Evolutionary conservation across 2,888 invertebrate genomes (phyloP), one percentile per base, ranked within the genome.

Genomic region (Clistopyga incitator): DNA sequence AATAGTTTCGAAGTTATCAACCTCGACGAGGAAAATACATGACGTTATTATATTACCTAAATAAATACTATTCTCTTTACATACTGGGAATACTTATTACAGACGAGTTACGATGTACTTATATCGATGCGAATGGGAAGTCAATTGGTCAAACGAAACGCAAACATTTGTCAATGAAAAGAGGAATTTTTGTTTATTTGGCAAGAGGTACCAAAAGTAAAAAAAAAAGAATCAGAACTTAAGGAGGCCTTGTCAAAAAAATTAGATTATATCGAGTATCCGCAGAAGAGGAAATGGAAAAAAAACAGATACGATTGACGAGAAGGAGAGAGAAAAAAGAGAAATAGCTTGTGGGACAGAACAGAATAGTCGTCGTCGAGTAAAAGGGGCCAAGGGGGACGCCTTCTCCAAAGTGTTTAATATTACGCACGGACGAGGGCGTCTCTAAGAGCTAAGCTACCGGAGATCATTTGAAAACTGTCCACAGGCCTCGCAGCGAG

Each of bases 381-480:
- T 85, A 85, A 86, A 78, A 87, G 86, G 85, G 83, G 86, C 84
- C 56, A 86, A 45, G 82, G 85, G 80, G 86, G 87, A 87, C 88
- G 87, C 87, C 88, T 87, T 86, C 81, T 88, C 88, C 89, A 88
- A 88, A 89, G 67, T 79, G 85, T 90, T 88, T 64, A 34, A 38
- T 38, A 64, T 20, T 80, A 78, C 88, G 85, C 84, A 84, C 88
- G 89, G 87, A 88, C 86, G 89, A 91, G 89, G 88, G 86, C 88
- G 91, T 88, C 91, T 90, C 93, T 92, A 93, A 92, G 90, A 92
- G 92, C 93, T 93, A 93, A 92, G 91, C 93, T 93, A 93, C 92
- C 92, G 92, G 93, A 93, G 93, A 93, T 93, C 93, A 93, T 93
- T 93, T 91, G 93, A 93, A 93, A 93, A 93, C 93, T 93, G 93